Evolutionary conservation across 2,113 vertebrate species (phyloP).

Genomic region (Alethe castanea): DNA sequence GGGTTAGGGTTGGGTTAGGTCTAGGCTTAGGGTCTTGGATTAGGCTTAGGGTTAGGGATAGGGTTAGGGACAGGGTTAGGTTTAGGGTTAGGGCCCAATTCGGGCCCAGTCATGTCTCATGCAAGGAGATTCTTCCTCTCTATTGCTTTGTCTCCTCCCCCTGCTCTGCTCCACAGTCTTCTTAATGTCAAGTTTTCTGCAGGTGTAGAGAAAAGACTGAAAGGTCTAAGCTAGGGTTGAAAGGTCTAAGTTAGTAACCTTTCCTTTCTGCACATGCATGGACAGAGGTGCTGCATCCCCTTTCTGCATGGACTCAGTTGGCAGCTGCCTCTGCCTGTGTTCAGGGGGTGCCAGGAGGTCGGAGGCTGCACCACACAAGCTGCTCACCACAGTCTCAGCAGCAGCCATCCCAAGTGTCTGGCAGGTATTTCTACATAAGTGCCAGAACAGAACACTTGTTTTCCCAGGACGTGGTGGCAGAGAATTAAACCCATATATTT

Average conservation of each 20-base stretch:
- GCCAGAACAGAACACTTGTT: not conserved
- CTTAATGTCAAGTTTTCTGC: not conserved
- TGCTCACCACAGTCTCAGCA: not conserved
- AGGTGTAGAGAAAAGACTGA: not conserved
- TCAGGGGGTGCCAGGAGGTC: not conserved
- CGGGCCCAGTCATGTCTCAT: not conserved
- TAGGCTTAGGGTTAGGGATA: too few relatives aligned
- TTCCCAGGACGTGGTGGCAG: not conserved
- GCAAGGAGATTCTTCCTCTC: not conserved
- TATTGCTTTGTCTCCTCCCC: not conserved
- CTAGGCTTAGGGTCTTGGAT: too few relatives aligned
- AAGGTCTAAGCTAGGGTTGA: not conserved
- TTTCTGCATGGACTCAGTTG: not conserved
- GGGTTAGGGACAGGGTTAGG: too few relatives aligned
- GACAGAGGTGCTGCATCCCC: not conserved
- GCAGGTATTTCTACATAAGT: not conserved
- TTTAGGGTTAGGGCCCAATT: too few relatives aligned
- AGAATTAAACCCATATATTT: not conserved
- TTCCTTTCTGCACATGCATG: not conserved
- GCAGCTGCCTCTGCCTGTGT: not conserved
- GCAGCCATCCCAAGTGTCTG: rapidly evolving
- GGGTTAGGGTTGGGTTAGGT: not conserved
- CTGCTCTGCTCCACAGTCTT: not conserved
- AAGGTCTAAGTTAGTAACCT: not conserved
- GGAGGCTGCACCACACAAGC: not conserved